phyloP scores from a whole-genome alignment of 2,888 invertebrate genomes.

The Gari tellinella region DNA sequence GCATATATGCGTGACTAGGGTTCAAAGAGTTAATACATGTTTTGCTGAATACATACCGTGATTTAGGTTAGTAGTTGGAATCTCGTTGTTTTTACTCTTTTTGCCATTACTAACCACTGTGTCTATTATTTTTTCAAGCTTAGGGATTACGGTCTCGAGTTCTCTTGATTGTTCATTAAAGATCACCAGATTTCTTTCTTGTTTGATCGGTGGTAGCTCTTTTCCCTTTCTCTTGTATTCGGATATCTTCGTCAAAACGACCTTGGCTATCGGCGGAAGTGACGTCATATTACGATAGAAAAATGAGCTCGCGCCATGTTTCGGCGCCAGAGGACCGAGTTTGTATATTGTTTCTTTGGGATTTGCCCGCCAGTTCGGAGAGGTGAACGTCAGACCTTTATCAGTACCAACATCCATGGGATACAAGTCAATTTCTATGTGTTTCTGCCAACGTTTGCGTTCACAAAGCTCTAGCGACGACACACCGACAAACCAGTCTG shows the following conservation, averaged over 20 bases:
- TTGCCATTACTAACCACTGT: slow-evolving; percentile 38
- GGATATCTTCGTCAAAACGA: slow-evolving; percentile 85
- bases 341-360: slow-evolving; percentile 95
- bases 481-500: slow-evolving; percentile 96
- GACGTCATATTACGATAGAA: slow-evolving; percentile 95
- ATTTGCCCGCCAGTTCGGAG: slow-evolving; percentile 97
- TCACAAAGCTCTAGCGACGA: slow-evolving; percentile 96
- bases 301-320: slow-evolving; percentile 97
- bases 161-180: slow-evolving; percentile 19
- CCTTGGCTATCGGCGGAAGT: slow-evolving; percentile 95
- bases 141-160: slow-evolving; percentile 27
- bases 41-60: too few species aligned
- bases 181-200: slow-evolving; percentile 51
- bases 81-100: slow-evolving; percentile 30
- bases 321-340: slow-evolving; percentile 94
- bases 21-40: too few species aligned
- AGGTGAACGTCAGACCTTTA: slow-evolving; percentile 97
- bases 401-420: slow-evolving; percentile 97
- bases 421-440: slow-evolving; percentile 95
- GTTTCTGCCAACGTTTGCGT: slow-evolving; percentile 95
- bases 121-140: slow-evolving; percentile 37
- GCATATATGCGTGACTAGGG: too few species aligned
- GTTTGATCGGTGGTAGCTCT: slow-evolving; percentile 30
- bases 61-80: slow-evolving; percentile 15
- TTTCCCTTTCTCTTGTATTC: slow-evolving; percentile 62